phyloP scores from a whole-genome alignment of 2,113 vertebrate genomes.

The Uria lomvia region DNA sequence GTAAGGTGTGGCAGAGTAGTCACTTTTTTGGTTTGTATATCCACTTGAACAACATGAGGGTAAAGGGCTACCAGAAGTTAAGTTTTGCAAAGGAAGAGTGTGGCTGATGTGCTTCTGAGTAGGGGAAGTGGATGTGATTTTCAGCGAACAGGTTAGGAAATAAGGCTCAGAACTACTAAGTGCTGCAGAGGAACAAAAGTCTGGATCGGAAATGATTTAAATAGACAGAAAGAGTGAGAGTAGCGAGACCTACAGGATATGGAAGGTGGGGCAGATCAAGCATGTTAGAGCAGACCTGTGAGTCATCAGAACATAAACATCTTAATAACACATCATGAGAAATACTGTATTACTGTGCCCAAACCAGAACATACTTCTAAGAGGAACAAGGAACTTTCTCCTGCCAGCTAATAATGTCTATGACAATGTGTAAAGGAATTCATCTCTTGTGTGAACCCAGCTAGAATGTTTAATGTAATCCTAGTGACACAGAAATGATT shows the following conservation, averaged over 20 bases:
- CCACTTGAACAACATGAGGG: background rate
- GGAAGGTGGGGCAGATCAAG: background rate
- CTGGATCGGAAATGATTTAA: background rate
- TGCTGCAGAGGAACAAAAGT: background rate
- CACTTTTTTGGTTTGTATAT: background rate
- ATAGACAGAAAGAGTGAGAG: background rate
- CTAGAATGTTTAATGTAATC: background rate
- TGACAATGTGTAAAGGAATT: background rate
- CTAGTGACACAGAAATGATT: background rate
- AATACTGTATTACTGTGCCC: background rate
- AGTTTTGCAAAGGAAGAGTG: background rate
- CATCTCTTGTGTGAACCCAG: background rate
- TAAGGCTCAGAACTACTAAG: background rate
- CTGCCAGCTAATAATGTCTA: background rate
- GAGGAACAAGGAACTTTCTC: background rate
- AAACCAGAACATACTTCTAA: background rate
- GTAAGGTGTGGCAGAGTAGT: background rate
- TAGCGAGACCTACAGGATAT: background rate
- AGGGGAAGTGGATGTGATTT: background rate
- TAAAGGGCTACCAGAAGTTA: background rate
- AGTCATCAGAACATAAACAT: background rate
- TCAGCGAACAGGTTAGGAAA: background rate
- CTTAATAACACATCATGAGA: background rate
- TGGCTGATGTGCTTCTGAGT: background rate
- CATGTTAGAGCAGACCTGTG: background rate